phyloP scores from a whole-genome alignment of 2,797 vertebrate genomes.

The Tiaroga cobitis region DNA sequence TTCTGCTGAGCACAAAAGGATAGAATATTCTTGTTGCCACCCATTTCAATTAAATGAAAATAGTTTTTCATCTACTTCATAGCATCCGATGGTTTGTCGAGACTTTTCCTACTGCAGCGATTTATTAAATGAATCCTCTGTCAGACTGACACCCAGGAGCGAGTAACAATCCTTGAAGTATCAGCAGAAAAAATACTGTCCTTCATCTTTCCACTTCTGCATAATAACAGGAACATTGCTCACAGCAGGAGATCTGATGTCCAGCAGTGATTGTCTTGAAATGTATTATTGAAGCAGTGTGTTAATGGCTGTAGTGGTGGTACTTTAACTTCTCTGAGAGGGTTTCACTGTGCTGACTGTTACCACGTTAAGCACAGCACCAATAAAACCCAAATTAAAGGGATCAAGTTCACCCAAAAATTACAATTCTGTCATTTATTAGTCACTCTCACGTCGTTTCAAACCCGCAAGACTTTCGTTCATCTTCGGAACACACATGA shows the following conservation, averaged over 20 bases:
- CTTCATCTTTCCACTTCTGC: constrained; percentile 1
- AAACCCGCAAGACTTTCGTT: background rate
- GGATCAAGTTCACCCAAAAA: background rate
- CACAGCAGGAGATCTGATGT: constrained; percentile 1
- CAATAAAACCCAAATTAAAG: background rate
- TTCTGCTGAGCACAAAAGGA: background rate
- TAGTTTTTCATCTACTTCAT: background rate
- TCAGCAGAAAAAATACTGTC: constrained; percentile 2
- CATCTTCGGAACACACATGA: too few relatives aligned
- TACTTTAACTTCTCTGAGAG: background rate
- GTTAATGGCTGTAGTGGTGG: background rate
- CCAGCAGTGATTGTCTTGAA: background rate
- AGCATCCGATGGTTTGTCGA: background rate
- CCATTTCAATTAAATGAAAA: background rate
- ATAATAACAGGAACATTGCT: constrained; percentile 23
- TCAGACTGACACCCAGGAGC: background rate
- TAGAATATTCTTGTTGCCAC: background rate
- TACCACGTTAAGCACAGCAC: background rate
- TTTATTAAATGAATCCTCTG: constrained; percentile 9
- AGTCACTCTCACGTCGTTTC: background rate
- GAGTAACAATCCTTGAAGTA: constrained; percentile 11
- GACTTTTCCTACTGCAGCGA: background rate
- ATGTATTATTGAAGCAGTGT: constrained; percentile 4
- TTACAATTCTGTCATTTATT: background rate
- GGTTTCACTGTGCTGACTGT: background rate